Base-by-base conservation (phyloP, 2,888 invertebrate genomes). In the Drosophila siamana region DNA sequence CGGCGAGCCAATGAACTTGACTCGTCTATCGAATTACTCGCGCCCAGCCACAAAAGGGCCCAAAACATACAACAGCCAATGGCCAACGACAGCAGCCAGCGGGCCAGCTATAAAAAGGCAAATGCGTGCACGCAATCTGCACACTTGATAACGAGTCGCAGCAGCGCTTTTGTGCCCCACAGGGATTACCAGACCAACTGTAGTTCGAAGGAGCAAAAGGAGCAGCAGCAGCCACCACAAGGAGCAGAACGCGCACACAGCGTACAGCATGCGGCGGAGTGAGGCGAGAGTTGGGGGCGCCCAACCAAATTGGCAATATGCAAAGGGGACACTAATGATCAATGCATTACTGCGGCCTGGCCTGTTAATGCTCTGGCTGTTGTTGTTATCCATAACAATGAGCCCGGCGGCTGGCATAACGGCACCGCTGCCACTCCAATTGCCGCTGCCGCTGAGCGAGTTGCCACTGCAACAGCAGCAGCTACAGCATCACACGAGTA, bases 251-350 rank as follows among this genome's bases (percentile, higher is more conserved):
- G 19, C 38, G 52, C 43, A 26, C 2, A 38, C 43, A 52, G 28
- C 40, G n/a, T 13, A 8, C 36, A 51, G 36, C 44, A 86, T 33
- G 33, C 80, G 82, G 38, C 38, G 68, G 36, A 47, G 52, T 50
- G n/a, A 4, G 33, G n/a, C 62, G 36, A 65, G 36, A 59, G 44
- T 9, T 28, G 28, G 9, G 9, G 33, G 22, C 46, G 71, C 67
- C 26, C 64, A 70, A 24, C 72, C 40, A 52, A 64, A 62, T 66
- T 36, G 62, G 36, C 75, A 51, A 55, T 51, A 51, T 46, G 63
- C 74, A 52, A 70, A 67, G 59, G 69, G 73, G 62, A 69, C 78
- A 76, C 79, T 88, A 83, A 83, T 74, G 81, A 78, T 89, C 86
- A 78, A 88, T 83, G 81, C 73, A 67, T 78, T 80, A 70, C 54